phyloP scores from a whole-genome alignment of 2,888 invertebrate genomes.

The Lumbricus terrestris region DNA sequence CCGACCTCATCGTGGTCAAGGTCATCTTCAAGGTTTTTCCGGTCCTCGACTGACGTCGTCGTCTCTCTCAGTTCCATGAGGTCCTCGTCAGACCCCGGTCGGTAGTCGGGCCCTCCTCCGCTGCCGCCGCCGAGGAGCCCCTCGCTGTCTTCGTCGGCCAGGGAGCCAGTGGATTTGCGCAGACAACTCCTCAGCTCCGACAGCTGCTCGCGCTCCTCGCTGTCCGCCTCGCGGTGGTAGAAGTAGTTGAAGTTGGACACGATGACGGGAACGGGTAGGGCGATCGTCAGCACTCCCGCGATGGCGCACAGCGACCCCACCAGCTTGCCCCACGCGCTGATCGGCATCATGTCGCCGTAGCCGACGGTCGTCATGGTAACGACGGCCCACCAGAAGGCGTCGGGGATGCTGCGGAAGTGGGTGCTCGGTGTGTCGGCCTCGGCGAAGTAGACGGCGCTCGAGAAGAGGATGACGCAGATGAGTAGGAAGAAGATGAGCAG shows the following conservation, averaged over 20 bases:
- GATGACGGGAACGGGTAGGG: slow-evolving; percentile 97
- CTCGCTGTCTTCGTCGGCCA: slow-evolving; percentile 19
- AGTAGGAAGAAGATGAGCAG: slow-evolving; percentile 99
- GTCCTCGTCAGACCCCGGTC: background rate
- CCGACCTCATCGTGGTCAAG: background rate
- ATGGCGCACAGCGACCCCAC: slow-evolving; percentile 98
- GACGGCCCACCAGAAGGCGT: slow-evolving; percentile 89
- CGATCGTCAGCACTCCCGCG: slow-evolving; percentile 98
- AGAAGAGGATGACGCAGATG: slow-evolving; percentile 94
- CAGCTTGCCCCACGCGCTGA: slow-evolving; percentile 88
- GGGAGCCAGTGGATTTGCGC: background rate
- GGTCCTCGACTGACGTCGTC: background rate
- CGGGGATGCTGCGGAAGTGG: slow-evolving; percentile 92
- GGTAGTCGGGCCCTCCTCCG: background rate
- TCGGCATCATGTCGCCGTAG: slow-evolving; percentile 99
- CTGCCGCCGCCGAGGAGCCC: background rate
- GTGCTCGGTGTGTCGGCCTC: slow-evolving; percentile 87
- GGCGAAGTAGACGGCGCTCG: slow-evolving; percentile 92
- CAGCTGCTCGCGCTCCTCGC: slow-evolving; percentile 70
- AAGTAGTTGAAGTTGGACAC: slow-evolving; percentile 99
- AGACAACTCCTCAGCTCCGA: background rate
- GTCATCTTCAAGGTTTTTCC: background rate
- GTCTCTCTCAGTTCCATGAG: slow-evolving; percentile 5
- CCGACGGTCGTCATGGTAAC: slow-evolving; percentile 98
- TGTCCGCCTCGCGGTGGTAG: slow-evolving; percentile 98